phyloP scores from a whole-genome alignment of 2,797 vertebrate genomes.

The Hydrocynus forskahlii region DNA sequence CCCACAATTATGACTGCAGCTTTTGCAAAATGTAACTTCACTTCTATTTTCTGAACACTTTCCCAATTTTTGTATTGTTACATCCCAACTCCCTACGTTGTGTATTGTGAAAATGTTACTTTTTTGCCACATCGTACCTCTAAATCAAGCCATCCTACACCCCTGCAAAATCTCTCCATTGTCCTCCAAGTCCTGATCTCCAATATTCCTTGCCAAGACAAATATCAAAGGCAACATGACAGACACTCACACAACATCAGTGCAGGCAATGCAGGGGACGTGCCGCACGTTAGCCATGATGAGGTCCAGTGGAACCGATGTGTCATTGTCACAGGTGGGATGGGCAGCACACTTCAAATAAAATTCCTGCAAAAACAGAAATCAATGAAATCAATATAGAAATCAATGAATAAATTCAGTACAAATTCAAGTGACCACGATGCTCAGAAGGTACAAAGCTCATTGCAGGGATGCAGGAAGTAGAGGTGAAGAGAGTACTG shows the following conservation, averaged over 20 bases:
- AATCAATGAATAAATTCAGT: background rate
- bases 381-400: background rate
- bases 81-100: too few species aligned
- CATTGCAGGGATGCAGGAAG: background rate
- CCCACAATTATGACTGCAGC: too few species aligned
- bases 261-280: slow-evolving; percentile 88
- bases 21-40: too few species aligned
- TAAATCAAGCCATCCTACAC: too few species aligned
- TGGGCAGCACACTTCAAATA: slow-evolving; percentile 93
- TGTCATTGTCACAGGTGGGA: slow-evolving; percentile 85
- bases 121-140: too few species aligned
- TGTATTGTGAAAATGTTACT: too few species aligned
- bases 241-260: slow-evolving; percentile 82
- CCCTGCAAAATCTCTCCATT: too few species aligned
- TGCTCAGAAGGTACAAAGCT: background rate
- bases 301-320: slow-evolving; percentile 88
- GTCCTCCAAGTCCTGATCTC: too few species aligned
- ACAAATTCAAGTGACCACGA: background rate
- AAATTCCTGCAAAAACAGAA: slow-evolving; percentile 84
- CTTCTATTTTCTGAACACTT: too few species aligned
- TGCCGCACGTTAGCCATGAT: slow-evolving; percentile 81
- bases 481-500: background rate
- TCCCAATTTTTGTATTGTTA: too few species aligned
- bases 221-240: background rate
- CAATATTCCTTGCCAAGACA: background rate